Evolutionary conservation across 2,113 vertebrate genomes (phyloP), one percentile per base, ranked within the genome.

Genomic region (Phyllopteryx taeniolatus): DNA sequence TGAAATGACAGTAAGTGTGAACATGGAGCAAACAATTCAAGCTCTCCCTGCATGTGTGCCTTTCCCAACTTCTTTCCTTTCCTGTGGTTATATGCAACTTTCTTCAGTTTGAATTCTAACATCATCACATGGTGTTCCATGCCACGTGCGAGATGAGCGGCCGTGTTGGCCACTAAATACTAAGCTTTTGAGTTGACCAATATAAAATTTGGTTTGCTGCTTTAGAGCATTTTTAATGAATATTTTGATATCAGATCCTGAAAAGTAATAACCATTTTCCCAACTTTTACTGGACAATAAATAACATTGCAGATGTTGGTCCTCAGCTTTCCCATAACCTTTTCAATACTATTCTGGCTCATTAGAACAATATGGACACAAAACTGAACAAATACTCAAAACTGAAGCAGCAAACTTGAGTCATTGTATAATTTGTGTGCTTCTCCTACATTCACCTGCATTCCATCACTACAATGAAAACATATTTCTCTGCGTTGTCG

Each of bases 11-110:
- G 27, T 27, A 1, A 27, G 27, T 27, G 27, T 27, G 27, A 27
- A 27, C 27, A 27, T 27, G 27, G 27, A 27, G 27, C 27, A 27
- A 27, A 27, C 49, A 68, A 66, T 77, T 31, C 53, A 33, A 77
- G 35, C 63, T 81, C 78, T 80, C 77, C 77, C 77, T 56, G 54
- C 72, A 60, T 66, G 69, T 83, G 83, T 90, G 88, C 85, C 86
- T 90, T 85, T 79, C 82, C 85, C 67, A 65, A 64, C 27, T 47
- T 39, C 61, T 51, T 56, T 44, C 19, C 59, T 60, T 54, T 49
- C 61, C 39, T 69, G 6, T 20, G 5, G 20, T 20, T 20, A 1
- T 17, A 6, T 8, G 20, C 54, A 39, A 33, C 1, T 1, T 19
- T 61, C 15, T 35, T 3, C 33, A 61, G 14, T 35, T 35, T 17